Base-by-base conservation (phyloP, 1,140 invertebrate genomes). In the Drosophila baimaii region DNA sequence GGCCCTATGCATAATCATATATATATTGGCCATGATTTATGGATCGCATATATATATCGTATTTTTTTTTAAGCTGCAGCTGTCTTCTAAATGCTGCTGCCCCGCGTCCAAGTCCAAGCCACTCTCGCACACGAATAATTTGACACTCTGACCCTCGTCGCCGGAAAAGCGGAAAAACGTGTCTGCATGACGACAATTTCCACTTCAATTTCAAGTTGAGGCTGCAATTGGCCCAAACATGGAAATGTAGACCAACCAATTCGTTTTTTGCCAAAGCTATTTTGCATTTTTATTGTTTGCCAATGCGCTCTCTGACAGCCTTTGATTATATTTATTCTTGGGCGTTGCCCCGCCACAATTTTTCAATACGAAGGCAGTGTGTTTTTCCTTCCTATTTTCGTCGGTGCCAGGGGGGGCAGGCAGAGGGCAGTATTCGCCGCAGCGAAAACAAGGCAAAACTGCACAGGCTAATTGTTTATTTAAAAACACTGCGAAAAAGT, bases 251-350 rank as follows among this genome's bases (percentile, higher is more conserved):
- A 79, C 77, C 82, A 72, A 27, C 21, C 79, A 78, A 82, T 85
- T 85, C 69, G 83, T 76, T 76, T 80, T 66, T 66, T 59, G 63
- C 23, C 23, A 31, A 19, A 35, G 62, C 69, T 63, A 64, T 79
- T 85, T 85, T 86, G 79, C 83, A 85, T 85, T 88, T 85, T 88
- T 85, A 85, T 85, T 85, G 83, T 85, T 85, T 79, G 65, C 82
- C 62, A 81, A 81, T 79, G 83, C 80, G 49, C 51, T 54, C 51
- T 35, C 51, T 88, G 82, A 85, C 82, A 85, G 82, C 82, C 25
- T 82, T 85, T 88, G 82, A 85, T 85, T 88, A 79, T 88, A 82
- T 85, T 86, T 85, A 85, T 85, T 85, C 84, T 85, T 88, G 82
- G 82, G 82, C 82, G 82, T 85, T 88, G 83, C 57, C 83, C 35